Percentiles rank a stretch among this genome's conserved stretches.
Conservation (phyloP, 2,797 vertebrate genomes). For the Takifugu rubripes region DNA sequence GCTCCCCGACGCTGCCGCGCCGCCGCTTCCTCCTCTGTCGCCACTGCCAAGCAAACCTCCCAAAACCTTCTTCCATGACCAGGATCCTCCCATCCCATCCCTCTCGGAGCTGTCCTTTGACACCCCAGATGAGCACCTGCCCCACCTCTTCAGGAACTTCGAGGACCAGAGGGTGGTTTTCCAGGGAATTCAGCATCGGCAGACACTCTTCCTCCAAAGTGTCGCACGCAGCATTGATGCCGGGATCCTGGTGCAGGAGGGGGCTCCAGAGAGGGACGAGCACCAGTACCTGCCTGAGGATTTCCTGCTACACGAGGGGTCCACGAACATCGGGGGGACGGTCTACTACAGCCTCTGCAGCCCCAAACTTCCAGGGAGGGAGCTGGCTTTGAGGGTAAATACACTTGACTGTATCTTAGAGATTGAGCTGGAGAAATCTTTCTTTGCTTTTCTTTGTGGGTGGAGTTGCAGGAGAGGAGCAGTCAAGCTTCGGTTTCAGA, state of each 20-base stretch:
- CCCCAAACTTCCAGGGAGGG: slow-evolving; percentile 49
- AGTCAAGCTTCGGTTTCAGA: no score
- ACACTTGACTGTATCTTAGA: neutral
- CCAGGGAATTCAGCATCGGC: slow-evolving; percentile 60
- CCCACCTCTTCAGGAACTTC: slow-evolving; percentile 49
- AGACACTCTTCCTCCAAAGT: slow-evolving; percentile 62
- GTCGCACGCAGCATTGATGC: slow-evolving; percentile 46
- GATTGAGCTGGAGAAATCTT: no score
- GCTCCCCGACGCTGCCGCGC: slow-evolving; percentile 36
- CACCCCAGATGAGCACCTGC: slow-evolving; percentile 57
- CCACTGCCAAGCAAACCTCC: slow-evolving; percentile 13
- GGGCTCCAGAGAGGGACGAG: slow-evolving; percentile 5
- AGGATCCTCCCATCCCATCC: neutral
- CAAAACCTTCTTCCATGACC: slow-evolving; percentile 4
- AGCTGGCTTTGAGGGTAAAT: slow-evolving; percentile 76
- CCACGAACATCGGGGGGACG: slow-evolving; percentile 58
- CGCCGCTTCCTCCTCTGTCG: slow-evolving; percentile 17
- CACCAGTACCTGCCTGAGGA: slow-evolving; percentile 56
- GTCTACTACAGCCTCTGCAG: slow-evolving; percentile 70
- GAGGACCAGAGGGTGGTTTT: slow-evolving; percentile 45
- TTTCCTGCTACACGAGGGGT: slow-evolving; percentile 54
- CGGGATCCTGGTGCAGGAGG: slow-evolving; percentile 35
- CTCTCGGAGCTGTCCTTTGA: slow-evolving; percentile 65
- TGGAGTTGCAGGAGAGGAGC: no score
- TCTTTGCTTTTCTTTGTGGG: no score